A percentile compares a stretch with the other conserved stretches of the same genome.
phyloP scores from a whole-genome alignment of 2,888 invertebrate genomes.

The Stenotaenia linearis region DNA sequence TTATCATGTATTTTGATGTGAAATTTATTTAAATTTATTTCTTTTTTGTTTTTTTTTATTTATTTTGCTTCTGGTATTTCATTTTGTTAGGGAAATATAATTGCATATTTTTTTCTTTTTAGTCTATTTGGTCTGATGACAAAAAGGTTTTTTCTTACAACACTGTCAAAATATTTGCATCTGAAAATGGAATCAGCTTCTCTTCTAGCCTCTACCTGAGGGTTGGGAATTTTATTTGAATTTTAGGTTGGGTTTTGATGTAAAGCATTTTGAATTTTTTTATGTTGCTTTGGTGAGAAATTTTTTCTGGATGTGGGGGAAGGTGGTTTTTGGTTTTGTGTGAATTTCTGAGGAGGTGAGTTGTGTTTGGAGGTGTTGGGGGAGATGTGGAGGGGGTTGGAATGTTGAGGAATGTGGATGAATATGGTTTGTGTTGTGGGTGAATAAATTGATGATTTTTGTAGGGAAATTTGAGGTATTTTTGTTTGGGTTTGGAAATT shows the following conservation, averaged over 20 bases:
- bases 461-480: no score
- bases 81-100: not conserved
- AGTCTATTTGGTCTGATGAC: not conserved
- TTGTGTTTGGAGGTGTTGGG: no score
- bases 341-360: no score
- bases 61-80: not conserved
- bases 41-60: not conserved
- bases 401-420: no score
- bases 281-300: no score
- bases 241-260: not conserved
- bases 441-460: no score
- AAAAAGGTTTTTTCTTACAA: not conserved
- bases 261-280: not conserved
- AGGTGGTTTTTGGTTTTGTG: no score
- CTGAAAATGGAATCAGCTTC: slow-evolving; percentile 1
- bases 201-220: not conserved
- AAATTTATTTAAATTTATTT: not conserved
- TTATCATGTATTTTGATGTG: no score
- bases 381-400: no score
- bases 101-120: not conserved
- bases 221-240: not conserved
- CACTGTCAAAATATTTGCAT: slow-evolving; percentile 8
- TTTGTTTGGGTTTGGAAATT: no score
- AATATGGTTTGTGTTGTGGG: no score
- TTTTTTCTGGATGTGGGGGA: no score